Conservation (phyloP, 2,113 vertebrate species). For the Etia nguti region DNA sequence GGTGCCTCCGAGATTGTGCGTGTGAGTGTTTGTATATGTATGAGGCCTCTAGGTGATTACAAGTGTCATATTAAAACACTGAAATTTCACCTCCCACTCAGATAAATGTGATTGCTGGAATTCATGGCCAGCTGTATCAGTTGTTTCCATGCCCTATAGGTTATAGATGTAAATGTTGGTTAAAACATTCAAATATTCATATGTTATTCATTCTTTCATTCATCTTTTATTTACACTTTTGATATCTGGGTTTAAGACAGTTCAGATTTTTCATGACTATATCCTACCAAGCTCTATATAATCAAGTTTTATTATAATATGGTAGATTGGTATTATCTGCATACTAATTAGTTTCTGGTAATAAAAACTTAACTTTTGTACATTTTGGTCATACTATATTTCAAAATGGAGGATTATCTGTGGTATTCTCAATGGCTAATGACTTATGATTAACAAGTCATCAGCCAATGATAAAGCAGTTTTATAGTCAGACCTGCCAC, state of each 20-base stretch:
- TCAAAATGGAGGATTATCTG: neutral
- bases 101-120: neutral
- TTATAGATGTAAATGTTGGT: neutral
- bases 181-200: neutral
- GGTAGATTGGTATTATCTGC: neutral
- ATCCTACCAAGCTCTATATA: neutral
- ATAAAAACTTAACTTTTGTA: neutral
- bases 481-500: neutral
- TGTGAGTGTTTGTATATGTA: neutral
- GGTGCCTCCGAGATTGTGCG: neutral
- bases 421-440: neutral
- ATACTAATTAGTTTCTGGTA: neutral
- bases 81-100: neutral
- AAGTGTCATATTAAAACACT: neutral
- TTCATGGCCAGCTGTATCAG: neutral
- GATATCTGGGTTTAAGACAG: neutral
- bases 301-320: neutral
- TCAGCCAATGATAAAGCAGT: neutral
- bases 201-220: neutral
- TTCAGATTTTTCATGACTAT: accelerated
- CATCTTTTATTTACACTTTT: neutral
- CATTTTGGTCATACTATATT: neutral
- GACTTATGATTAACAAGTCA: neutral
- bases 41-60: neutral
- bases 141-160: neutral